Evolutionary conservation across 2,888 invertebrate genomes (phyloP), one percentile per base, ranked within the genome.

Genomic region (Nipponacmea schrenckii): DNA sequence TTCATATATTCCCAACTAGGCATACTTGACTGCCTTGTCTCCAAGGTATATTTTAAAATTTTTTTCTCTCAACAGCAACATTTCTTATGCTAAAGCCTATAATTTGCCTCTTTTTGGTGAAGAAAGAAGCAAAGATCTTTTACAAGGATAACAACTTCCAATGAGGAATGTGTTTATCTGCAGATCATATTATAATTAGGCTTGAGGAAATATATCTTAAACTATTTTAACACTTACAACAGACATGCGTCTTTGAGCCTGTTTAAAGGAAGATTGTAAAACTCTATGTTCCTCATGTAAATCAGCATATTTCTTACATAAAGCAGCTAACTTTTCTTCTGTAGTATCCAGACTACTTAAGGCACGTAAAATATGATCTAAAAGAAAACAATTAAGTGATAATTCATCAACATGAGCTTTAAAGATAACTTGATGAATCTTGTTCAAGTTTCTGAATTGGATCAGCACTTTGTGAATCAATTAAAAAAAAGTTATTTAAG

Each of bases 221-320:
- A 39, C 31, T 3, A 31, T 31, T 39, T 39, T 14, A 27, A 20
- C n/a, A 76, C 81, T 65, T 78, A 89, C 88, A 81, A 86, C 85
- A 69, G 83, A 79, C 56, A 86, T 78, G 71, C 84, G 86, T 39
- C 86, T 80, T 74, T 89, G 88, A 17, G 79, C 82, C 73, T 87
- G 87, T 79, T 89, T 89, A 63, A 80, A 78, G 17, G 83, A 82
- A 7, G 80, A 80, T 78, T 89, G 89, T 20, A 88, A 72, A 27
- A 84, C 75, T 45, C 89, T 80, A 84, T 93, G 93, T 70, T 94
- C 94, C 79, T 95, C 94, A 15, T 93, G 91, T 5, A 93, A 90
- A 81, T 95, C 94, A 0, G 93, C 90, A 86, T 94, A 95, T 84
- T 94, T 95, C 82, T 93, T 93, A 81, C 93, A 92, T 77, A 95